A percentile compares a stretch with the other conserved stretches of the same genome.
Evolutionary conservation across 2,113 vertebrate genomes (phyloP).

Genomic region (Malurus alboscapulatus): DNA sequence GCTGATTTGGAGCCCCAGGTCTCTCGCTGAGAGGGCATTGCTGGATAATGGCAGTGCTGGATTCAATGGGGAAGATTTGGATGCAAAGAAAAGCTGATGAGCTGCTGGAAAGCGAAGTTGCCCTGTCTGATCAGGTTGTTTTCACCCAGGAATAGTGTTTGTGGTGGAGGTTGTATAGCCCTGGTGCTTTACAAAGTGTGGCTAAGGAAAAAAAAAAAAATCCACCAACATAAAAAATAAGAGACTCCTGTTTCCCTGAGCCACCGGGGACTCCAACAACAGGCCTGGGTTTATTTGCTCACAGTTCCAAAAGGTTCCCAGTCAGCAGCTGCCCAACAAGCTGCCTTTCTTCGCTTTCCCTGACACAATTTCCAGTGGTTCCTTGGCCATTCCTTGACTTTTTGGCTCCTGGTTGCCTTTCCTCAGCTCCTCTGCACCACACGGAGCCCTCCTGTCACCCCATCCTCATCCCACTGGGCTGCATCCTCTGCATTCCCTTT

Average conservation of each 20-base stretch:
- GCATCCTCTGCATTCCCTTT: not conserved
- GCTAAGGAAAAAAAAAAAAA: not conserved
- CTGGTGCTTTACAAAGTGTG: slow-evolving; percentile 20
- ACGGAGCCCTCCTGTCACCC: not conserved
- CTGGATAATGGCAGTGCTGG: not conserved
- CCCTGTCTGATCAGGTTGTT: not conserved
- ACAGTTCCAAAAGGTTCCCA: slow-evolving; percentile 3
- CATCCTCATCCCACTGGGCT: not conserved
- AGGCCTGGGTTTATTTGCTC: slow-evolving; percentile 37
- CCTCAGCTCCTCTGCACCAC: not conserved
- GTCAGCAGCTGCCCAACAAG: slow-evolving; percentile 3
- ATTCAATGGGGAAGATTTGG: not conserved
- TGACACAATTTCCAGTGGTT: not conserved
- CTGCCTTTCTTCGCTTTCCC: not conserved
- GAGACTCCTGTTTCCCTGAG: slow-evolving; percentile 7
- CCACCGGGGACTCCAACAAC: slow-evolving; percentile 33
- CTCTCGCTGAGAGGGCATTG: no score
- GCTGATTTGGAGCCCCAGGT: not conserved
- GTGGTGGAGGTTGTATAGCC: not conserved
- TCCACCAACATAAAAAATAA: not conserved
- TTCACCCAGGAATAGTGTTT: not conserved
- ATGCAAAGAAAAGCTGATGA: not conserved
- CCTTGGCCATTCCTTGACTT: not conserved
- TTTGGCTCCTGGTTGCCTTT: not conserved
- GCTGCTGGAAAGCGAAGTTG: not conserved